A percentile compares a stretch with the other conserved stretches of the same genome.
Evolutionary conservation across 2,797 vertebrate genomes (phyloP).

Genomic region (Danio choprae): DNA sequence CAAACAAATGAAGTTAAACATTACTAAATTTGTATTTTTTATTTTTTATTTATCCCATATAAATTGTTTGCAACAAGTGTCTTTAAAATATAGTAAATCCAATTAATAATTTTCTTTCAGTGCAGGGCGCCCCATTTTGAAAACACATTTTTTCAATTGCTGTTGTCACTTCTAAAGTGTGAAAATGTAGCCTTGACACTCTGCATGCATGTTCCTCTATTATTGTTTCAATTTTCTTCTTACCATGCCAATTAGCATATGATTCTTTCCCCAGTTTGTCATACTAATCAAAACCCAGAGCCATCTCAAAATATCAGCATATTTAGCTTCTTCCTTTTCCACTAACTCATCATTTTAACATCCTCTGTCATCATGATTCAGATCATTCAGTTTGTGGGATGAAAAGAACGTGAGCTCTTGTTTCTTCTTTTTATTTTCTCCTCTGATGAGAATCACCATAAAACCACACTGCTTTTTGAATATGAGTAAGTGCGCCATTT

Average conservation of each 20-base stretch:
- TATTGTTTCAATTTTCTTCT: neutral
- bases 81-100: too few relatives aligned
- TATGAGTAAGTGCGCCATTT: neutral
- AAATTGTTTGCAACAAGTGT: too few relatives aligned
- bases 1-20: too few relatives aligned
- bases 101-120: too few relatives aligned
- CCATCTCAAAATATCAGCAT: neutral
- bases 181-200: neutral
- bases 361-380: neutral
- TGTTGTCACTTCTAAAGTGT: too few relatives aligned
- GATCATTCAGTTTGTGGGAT: neutral
- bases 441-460: neutral
- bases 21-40: too few relatives aligned
- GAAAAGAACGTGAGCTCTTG: neutral
- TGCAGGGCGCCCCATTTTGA: too few relatives aligned
- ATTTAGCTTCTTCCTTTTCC: slow-evolving; percentile 3
- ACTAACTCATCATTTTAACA: neutral
- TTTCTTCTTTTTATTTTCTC: neutral
- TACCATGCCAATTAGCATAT: neutral
- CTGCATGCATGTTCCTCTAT: neutral
- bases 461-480: neutral
- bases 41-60: too few relatives aligned
- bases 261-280: neutral
- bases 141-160: too few relatives aligned
- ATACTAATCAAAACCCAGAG: neutral